A percentile compares a stretch with the other conserved stretches of the same genome.
These are phyloP conservation scores for Xenopus borealis DNA, from an alignment of 2,113 vertebrate genomes.

Conservation along the genomic window DNA sequence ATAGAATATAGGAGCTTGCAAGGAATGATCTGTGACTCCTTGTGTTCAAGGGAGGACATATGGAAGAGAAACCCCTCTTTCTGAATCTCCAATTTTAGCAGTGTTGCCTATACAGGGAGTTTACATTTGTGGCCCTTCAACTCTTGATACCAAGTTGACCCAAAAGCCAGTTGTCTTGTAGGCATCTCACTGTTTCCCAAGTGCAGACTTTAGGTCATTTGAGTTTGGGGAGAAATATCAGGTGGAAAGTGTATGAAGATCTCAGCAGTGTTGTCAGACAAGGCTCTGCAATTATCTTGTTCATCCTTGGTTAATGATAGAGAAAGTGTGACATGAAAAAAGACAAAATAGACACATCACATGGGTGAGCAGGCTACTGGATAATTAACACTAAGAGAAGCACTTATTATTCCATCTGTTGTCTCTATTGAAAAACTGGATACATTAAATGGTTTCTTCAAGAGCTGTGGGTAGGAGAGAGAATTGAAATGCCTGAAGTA, in stretches of 20 bases:
- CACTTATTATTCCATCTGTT: constrained; percentile 27
- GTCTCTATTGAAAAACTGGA: constrained; percentile 6
- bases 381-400: constrained; percentile 35
- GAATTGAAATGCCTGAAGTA: no score
- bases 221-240: background rate
- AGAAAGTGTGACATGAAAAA: constrained; percentile 22
- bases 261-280: constrained; percentile 14
- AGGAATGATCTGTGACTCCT: no score
- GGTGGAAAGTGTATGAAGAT: constrained; percentile 12
- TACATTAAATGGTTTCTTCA: constrained; percentile 7
- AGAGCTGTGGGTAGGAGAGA: background rate
- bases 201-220: background rate
- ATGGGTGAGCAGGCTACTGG: background rate
- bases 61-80: no score
- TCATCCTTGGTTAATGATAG: constrained; percentile 37
- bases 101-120: no score
- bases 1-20: no score
- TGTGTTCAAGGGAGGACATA: no score
- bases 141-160: no score
- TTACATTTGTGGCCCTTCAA: no score
- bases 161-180: no score
- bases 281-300: constrained; percentile 26
- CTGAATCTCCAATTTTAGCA: no score
- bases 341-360: constrained; percentile 17
- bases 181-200: no score